These are phyloP conservation scores for Drosophila melanosoma DNA, from an alignment of 2,888 invertebrate species.

Conservation along the genomic window DNA sequence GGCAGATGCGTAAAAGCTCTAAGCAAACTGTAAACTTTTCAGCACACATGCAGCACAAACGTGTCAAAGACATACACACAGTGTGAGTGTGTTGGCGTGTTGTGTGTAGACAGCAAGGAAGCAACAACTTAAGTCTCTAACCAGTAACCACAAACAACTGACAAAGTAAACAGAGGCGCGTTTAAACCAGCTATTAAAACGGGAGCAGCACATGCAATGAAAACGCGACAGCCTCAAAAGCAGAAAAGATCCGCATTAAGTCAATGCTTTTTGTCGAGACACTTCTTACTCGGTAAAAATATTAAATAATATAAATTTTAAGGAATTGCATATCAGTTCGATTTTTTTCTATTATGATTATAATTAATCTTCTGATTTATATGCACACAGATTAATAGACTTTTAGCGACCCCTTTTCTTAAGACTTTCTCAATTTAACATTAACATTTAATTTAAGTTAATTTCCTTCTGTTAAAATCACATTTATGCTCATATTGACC, in stretches of 20 bases:
- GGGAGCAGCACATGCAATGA: constrained; percentile 50
- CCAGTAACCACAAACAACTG: constrained; percentile 37
- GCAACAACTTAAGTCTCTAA: constrained; percentile 33
- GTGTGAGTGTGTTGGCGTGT: neutral
- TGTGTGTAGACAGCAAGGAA: constrained; percentile 30
- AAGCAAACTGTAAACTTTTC: constrained; percentile 64
- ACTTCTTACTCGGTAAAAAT: neutral
- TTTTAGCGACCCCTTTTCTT: neutral
- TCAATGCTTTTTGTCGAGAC: neutral
- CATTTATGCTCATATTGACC: neutral
- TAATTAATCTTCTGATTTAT: neutral
- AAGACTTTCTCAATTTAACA: neutral
- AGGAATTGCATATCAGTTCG: neutral
- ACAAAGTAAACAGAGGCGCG: constrained; percentile 44
- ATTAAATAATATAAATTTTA: neutral
- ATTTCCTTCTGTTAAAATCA: neutral
- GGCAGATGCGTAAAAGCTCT: constrained; percentile 64
- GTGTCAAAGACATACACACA: constrained; percentile 43
- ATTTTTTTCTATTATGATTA: neutral
- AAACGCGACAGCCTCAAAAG: constrained; percentile 37
- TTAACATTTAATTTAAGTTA: neutral
- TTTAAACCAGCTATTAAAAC: constrained; percentile 46
- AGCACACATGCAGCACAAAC: constrained; percentile 55
- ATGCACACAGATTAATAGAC: neutral
- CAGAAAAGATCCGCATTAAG: neutral